Conservation (phyloP, 2,888 invertebrate genomes). For the Macroteleia sp. region DNA sequence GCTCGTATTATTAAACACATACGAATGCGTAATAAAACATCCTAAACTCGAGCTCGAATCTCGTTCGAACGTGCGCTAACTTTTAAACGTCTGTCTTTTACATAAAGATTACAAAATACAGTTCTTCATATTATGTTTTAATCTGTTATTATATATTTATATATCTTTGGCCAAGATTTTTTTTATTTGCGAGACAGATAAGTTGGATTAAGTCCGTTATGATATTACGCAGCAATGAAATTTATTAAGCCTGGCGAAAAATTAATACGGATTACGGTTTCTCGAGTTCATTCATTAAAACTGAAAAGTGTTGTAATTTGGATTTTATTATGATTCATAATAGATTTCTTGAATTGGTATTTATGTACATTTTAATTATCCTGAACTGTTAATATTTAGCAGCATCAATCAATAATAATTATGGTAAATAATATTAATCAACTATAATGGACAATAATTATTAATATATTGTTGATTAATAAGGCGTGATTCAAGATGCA, state of each 20-base stretch:
- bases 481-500: too few relatives aligned
- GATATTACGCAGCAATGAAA: slow-evolving; percentile 50
- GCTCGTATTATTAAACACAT: too few relatives aligned
- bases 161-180: too few relatives aligned
- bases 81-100: too few relatives aligned
- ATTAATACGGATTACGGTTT: slow-evolving; percentile 24
- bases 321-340: not conserved
- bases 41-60: too few relatives aligned
- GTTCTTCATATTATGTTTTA: slow-evolving; percentile 34
- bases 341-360: not conserved
- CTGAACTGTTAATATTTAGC: too few relatives aligned
- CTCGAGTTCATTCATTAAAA: slow-evolving; percentile 20
- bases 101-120: slow-evolving; percentile 41
- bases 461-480: too few relatives aligned
- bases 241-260: slow-evolving; percentile 44
- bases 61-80: too few relatives aligned
- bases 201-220: slow-evolving; percentile 49
- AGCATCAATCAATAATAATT: too few relatives aligned
- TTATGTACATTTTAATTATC: not conserved
- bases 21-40: too few relatives aligned
- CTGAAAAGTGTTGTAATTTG: slow-evolving; percentile 1
- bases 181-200: slow-evolving; percentile 42
- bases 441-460: too few relatives aligned
- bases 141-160: slow-evolving; percentile 45
- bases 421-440: too few relatives aligned